Conservation (phyloP, 2,888 invertebrate species). For the Eulithis testata region DNA sequence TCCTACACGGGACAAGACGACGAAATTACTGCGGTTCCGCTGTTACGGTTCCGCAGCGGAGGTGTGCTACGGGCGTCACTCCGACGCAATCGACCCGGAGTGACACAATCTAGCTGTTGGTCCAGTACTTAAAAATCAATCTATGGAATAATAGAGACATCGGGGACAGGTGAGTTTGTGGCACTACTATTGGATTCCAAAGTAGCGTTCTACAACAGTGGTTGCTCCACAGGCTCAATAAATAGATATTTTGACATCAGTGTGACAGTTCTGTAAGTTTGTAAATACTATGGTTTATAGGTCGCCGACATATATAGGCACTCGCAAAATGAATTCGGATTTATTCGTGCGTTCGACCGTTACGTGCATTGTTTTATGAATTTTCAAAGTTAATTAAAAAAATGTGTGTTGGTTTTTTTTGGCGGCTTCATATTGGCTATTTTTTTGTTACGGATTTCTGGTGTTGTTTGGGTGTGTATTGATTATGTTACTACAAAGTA, state of each 20-base stretch:
- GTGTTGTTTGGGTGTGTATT: background rate
- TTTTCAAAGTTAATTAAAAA: slow-evolving; percentile 40
- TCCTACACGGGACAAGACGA: background rate
- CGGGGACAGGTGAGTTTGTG: no score
- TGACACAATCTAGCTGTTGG: no score
- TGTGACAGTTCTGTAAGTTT: background rate
- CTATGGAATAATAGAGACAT: no score
- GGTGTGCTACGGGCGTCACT: no score
- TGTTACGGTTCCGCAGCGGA: no score
- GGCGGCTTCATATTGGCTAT: slow-evolving; percentile 14
- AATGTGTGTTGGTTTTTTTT: slow-evolving; percentile 21
- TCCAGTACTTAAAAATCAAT: no score
- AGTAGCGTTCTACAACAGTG: no score
- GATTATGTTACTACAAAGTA: no score
- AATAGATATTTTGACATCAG: background rate
- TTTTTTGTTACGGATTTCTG: slow-evolving; percentile 1
- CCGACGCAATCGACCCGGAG: no score
- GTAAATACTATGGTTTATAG: slow-evolving; percentile 12
- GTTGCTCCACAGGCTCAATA: no score
- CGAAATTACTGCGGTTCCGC: no score
- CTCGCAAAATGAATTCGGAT: slow-evolving; percentile 41
- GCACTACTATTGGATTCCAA: no score
- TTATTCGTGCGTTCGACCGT: slow-evolving; percentile 35
- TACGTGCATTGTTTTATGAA: slow-evolving; percentile 41
- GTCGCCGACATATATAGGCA: slow-evolving; percentile 33